Evolutionary conservation across 2,113 vertebrate species (phyloP).

Genomic region (Pedetes capensis): DNA sequence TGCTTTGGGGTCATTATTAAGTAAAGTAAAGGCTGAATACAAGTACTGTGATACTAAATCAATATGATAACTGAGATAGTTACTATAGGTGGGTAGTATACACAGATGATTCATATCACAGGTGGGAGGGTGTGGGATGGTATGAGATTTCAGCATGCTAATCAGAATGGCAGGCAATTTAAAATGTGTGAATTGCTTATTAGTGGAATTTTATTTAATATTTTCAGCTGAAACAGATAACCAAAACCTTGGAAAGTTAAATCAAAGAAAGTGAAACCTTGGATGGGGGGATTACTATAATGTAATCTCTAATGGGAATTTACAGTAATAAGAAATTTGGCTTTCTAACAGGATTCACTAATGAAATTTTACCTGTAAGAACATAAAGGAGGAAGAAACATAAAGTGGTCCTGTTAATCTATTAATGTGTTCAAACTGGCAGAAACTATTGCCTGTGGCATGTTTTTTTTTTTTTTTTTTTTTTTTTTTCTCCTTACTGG

Average conservation of each 20-base stretch:
- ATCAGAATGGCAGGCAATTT: neutral
- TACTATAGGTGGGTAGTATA: neutral
- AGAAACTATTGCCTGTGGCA: constrained; percentile 7
- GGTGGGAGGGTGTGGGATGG: neutral
- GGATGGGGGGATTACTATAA: neutral
- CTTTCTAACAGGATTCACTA: constrained; percentile 26
- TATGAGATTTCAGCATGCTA: neutral
- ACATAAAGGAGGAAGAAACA: neutral
- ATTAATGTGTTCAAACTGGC: constrained; percentile 31
- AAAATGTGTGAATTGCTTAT: neutral
- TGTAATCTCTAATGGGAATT: constrained; percentile 14
- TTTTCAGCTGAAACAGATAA: neutral
- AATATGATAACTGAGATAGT: neutral
- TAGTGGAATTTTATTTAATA: neutral
- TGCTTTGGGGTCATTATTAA: neutral
- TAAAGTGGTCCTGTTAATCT: constrained; percentile 27
- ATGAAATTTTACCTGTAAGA: neutral
- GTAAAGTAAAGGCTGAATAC: neutral
- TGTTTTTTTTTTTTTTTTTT: too few species aligned
- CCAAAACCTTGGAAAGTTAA: neutral
- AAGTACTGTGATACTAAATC: neutral
- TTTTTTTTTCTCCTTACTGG: too few species aligned
- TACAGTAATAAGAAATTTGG: neutral
- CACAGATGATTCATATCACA: neutral
- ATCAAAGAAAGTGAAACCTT: neutral